Percentiles rank a stretch among this genome's conserved stretches.
Evolutionary conservation across 2,888 invertebrate genomes (phyloP).

Genomic region (Agrochola macilenta): DNA sequence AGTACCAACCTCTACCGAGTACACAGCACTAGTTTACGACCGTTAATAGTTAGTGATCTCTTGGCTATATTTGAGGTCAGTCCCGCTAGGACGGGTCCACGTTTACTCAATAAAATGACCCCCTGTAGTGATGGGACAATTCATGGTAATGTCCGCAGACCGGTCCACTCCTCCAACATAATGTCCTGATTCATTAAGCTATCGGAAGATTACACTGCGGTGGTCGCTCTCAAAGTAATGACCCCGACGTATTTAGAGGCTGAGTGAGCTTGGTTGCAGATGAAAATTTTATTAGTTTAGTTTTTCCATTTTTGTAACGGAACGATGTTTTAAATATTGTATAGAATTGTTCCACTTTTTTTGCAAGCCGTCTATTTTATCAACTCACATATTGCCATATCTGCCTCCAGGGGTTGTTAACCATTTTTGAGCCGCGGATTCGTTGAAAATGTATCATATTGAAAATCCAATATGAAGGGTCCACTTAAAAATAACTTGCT

Average conservation of each 20-base stretch:
- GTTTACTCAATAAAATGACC: constrained; percentile 80
- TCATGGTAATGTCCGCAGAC: constrained; percentile 75
- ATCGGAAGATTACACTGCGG: constrained; percentile 75
- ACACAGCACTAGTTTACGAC: constrained; percentile 63
- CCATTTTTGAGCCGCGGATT: background rate
- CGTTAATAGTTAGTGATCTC: constrained; percentile 63
- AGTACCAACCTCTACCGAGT: constrained; percentile 16
- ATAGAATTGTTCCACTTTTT: background rate
- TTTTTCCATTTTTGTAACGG: constrained; percentile 9
- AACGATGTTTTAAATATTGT: constrained; percentile 1
- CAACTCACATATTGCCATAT: background rate
- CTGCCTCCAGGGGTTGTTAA: background rate
- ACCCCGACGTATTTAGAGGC: constrained; percentile 62
- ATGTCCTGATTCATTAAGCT: constrained; percentile 83
- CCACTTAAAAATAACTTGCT: constrained; percentile 14
- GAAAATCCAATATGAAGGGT: constrained; percentile 6
- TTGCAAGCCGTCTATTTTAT: constrained; percentile 7
- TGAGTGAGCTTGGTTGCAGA: constrained; percentile 45
- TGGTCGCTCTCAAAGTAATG: constrained; percentile 72
- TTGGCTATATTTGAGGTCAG: constrained; percentile 67
- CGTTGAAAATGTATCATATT: background rate
- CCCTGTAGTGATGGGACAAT: constrained; percentile 79
- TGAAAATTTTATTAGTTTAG: constrained; percentile 22
- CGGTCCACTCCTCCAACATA: constrained; percentile 70
- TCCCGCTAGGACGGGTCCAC: constrained; percentile 68